phyloP scores from a whole-genome alignment of 2,888 invertebrate genomes.

The Drosophila pseudotakahashii region DNA sequence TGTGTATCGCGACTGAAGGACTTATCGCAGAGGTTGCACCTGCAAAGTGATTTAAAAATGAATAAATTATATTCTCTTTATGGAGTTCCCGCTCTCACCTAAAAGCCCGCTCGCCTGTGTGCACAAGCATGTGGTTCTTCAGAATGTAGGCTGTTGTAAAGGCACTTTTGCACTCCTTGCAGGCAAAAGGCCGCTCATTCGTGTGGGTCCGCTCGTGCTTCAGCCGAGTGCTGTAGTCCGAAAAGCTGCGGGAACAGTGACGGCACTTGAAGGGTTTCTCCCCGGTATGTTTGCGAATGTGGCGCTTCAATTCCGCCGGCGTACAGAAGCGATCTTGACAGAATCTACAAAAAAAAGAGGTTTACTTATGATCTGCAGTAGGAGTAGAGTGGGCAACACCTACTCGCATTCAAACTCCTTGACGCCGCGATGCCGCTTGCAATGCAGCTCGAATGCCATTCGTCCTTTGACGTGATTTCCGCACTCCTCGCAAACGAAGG shows the following conservation, averaged over 20 bases:
- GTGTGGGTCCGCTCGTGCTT: constrained; percentile 82
- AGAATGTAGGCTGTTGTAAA: constrained; percentile 82
- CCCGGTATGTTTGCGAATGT: constrained; percentile 79
- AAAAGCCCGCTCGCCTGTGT: constrained; percentile 77
- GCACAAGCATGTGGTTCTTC: constrained; percentile 83
- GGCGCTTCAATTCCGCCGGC: constrained; percentile 53
- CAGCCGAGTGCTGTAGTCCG: constrained; percentile 66
- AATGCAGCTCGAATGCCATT: constrained; percentile 4
- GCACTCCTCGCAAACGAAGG: constrained; percentile 14
- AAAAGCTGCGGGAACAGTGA: constrained; percentile 78
- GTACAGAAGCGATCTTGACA: constrained; percentile 14
- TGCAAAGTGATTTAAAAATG: constrained; percentile 5
- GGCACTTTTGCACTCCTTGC: constrained; percentile 80
- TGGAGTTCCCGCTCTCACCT: constrained; percentile 25
- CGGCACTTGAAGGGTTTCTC: constrained; percentile 82
- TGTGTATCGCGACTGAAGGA: constrained; percentile 62
- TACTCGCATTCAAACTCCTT: constrained; percentile 24
- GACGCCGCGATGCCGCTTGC: constrained; percentile 19
- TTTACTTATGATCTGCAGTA: neutral
- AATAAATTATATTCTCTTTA: neutral
- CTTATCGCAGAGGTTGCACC: constrained; percentile 61
- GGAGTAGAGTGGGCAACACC: neutral
- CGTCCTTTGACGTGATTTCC: constrained; percentile 12
- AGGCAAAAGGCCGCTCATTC: constrained; percentile 81
- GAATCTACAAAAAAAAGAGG: neutral